Conservation (phyloP, 2,797 vertebrate genomes). For the Pyrocephalus nanus region DNA sequence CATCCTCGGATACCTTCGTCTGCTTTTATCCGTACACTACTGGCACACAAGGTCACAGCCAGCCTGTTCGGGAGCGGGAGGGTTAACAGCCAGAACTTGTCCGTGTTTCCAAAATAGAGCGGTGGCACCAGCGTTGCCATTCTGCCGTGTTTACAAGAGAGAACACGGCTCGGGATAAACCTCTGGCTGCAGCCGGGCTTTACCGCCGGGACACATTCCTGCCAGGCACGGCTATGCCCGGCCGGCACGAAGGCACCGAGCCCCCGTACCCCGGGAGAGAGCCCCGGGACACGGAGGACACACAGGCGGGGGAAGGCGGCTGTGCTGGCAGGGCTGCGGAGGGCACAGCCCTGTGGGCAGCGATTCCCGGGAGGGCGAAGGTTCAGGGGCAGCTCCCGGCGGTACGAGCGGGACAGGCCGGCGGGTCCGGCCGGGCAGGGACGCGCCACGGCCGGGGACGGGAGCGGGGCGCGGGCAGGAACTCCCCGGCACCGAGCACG, state of each 20-base stretch:
- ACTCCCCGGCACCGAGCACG: not conserved
- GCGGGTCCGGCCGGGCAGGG: not conserved
- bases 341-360: not conserved
- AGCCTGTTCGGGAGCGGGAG: not conserved
- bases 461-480: no score
- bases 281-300: not conserved
- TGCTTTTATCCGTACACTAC: not conserved
- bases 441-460: not conserved
- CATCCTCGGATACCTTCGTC: not conserved
- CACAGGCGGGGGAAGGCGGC: not conserved
- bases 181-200: not conserved
- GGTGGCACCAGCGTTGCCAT: not conserved
- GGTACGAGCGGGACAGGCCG: not conserved
- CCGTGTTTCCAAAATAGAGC: conserved; percentile 36
- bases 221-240: not conserved
- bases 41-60: conserved; percentile 3
- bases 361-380: not conserved
- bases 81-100: not conserved
- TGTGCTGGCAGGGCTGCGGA: not conserved
- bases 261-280: not conserved
- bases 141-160: not conserved
- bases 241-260: not conserved
- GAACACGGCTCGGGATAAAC: not conserved
- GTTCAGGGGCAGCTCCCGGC: not conserved
- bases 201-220: not conserved